Base-by-base conservation (phyloP, 2,113 vertebrate genomes). In the Phrynocephalus versicolor region DNA sequence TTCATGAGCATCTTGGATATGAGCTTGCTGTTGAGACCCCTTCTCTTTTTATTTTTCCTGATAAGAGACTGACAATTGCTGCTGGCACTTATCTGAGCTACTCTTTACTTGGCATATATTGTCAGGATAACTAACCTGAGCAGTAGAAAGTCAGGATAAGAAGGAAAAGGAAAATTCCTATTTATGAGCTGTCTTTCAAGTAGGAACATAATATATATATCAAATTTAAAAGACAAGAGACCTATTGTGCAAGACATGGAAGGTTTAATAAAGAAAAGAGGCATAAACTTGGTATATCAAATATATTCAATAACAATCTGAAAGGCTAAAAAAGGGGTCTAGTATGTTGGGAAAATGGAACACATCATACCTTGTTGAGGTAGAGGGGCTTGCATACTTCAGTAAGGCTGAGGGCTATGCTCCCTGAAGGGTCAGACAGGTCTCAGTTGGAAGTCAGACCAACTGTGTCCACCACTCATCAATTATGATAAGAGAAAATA, bases 101-200 rank as follows among this genome's bases (percentile, higher is more conserved):
- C 55, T 64, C 69, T 72, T 73, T 87, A 65, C 64, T 65, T 79
- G 33, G 39, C 15, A 77, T 33, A 79, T 58, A n/a, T 72, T 62
- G 69, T 21, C 39, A 77, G 65, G 25, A 72, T 82, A 85, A 72
- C 67, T 55, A 41, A 19, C 67, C 67, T 35, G 27, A 72, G 67
- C 13, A 51, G 9, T 23, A 60, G 72, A 62, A 37, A 60, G 72
- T 51, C 37, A 85, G 21, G 37, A 60, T 55, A 19, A 37, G 65
- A 64, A 18, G 39, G 23, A 33, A 58, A 25, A 21, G 25, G 55
- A 81, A 4, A 30, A 41, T 3, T 81, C 45, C 41, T 41, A 27
- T 4, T 64, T 60, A 62, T 27, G 10, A 60, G 19, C 23, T 25
- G 37, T 2, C 65, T 79, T 78, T 79, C n/a, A 57, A 77, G 55